phyloP scores from a whole-genome alignment of 2,888 invertebrate species.

The Amphiduros pacificus region DNA sequence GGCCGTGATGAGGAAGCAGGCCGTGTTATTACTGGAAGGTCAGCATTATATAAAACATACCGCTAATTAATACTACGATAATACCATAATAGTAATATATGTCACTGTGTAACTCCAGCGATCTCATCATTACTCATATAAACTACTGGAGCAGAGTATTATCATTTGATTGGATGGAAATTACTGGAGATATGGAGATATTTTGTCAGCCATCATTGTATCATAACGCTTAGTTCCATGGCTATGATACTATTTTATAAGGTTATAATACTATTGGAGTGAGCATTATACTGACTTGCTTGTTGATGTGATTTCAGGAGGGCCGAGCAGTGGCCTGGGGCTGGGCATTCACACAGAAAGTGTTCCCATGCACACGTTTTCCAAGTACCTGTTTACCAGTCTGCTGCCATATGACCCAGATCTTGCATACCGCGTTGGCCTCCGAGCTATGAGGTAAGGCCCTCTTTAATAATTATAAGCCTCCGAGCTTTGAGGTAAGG shows the following conservation, averaged over 20 bases:
- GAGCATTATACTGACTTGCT: too few relatives aligned
- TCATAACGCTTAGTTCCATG: too few relatives aligned
- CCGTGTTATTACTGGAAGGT: conserved; percentile 72
- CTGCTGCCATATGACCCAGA: conserved; percentile 76
- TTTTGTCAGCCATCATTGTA: too few relatives aligned
- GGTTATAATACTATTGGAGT: too few relatives aligned
- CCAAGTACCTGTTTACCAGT: conserved; percentile 77
- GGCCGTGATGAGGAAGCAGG: conserved; percentile 71
- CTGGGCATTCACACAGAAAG: conserved; percentile 78
- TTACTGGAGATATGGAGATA: too few relatives aligned
- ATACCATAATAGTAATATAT: neutral
- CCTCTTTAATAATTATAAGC: too few relatives aligned
- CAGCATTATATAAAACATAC: neutral
- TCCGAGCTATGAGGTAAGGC: conserved; percentile 72
- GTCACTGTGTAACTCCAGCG: neutral
- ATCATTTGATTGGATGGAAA: too few relatives aligned
- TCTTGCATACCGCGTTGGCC: conserved; percentile 77
- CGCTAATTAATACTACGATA: neutral
- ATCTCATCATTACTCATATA: too few relatives aligned
- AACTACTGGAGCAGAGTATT: too few relatives aligned
- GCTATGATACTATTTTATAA: too few relatives aligned
- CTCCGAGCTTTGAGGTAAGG: conserved; percentile 73
- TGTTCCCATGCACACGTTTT: conserved; percentile 83
- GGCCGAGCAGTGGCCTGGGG: conserved; percentile 76
- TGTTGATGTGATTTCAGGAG: too few relatives aligned